phyloP scores from a whole-genome alignment of 2,113 vertebrate species.

The Gymnocephalus cernua region DNA sequence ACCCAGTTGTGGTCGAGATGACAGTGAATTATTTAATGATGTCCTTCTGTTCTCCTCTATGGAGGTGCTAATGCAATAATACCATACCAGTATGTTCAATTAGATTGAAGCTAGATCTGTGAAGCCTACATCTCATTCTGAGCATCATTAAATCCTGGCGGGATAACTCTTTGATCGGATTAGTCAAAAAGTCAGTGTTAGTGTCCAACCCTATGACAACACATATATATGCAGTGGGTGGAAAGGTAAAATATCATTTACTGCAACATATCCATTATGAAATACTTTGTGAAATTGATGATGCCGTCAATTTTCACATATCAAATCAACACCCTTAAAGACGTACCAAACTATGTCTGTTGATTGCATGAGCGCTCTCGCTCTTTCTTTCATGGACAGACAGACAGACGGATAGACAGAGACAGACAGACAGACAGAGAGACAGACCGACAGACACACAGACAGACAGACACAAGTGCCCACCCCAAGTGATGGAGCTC shows the following conservation, averaged over 20 bases:
- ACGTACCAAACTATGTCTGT: background rate
- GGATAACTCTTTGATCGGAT: background rate
- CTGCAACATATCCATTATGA: background rate
- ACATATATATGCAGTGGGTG: background rate
- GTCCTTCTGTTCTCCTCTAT: conserved; percentile 17
- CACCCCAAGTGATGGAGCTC: conserved; percentile 52
- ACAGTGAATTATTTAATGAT: conserved; percentile 25
- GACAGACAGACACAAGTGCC: background rate
- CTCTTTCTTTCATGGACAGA: background rate
- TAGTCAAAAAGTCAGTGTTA: background rate
- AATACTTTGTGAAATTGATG: background rate
- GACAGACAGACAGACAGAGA: background rate
- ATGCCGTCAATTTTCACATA: background rate
- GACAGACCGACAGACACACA: conserved; percentile 7
- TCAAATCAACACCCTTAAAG: background rate
- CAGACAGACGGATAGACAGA: background rate
- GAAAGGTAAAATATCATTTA: background rate
- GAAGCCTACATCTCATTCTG: background rate
- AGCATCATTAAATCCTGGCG: background rate
- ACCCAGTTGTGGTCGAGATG: background rate
- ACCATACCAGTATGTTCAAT: conserved; percentile 3
- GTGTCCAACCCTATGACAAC: background rate
- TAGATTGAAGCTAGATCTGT: background rate
- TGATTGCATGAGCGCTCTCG: background rate
- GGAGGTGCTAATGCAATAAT: conserved; percentile 3